Percentiles rank a stretch among this genome's conserved stretches.
Evolutionary conservation across 2,888 invertebrate genomes (phyloP).

Genomic region (Thymelicus acteon): DNA sequence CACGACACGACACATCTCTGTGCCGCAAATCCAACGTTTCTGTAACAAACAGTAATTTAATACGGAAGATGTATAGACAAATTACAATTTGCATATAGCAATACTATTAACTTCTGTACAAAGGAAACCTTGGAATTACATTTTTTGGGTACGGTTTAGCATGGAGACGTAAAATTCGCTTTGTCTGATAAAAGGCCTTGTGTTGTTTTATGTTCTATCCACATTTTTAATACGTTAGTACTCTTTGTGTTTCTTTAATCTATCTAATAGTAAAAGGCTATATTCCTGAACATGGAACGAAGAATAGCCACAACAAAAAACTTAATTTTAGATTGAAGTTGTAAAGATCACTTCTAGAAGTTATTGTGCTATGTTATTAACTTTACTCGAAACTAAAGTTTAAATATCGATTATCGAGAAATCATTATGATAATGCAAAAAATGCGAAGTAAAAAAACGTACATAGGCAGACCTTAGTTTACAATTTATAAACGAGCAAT

Average conservation of each 20-base stretch:
- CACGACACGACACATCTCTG: conserved; percentile 63
- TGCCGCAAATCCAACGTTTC: conserved; percentile 67
- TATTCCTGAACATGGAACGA: too few relatives aligned
- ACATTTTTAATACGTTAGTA: too few relatives aligned
- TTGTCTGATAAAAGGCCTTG: background rate
- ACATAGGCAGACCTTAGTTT: background rate
- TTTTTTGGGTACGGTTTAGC: background rate
- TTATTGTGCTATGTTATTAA: too few relatives aligned
- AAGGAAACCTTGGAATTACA: background rate
- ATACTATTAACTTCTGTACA: background rate
- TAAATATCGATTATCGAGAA: too few relatives aligned
- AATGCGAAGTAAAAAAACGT: background rate
- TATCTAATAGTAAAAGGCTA: too few relatives aligned
- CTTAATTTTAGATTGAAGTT: too few relatives aligned
- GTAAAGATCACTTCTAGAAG: too few relatives aligned
- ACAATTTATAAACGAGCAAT: conserved; percentile 6
- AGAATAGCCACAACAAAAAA: too few relatives aligned
- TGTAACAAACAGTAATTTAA: conserved; percentile 48
- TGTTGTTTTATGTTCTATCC: background rate
- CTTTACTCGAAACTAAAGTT: too few relatives aligned
- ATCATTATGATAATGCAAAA: background rate
- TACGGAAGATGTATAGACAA: background rate
- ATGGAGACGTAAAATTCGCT: background rate
- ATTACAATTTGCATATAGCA: background rate
- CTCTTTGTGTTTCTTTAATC: too few relatives aligned